phyloP scores from a whole-genome alignment of 1,140 invertebrate genomes.

The Neuroterus valhalla region DNA sequence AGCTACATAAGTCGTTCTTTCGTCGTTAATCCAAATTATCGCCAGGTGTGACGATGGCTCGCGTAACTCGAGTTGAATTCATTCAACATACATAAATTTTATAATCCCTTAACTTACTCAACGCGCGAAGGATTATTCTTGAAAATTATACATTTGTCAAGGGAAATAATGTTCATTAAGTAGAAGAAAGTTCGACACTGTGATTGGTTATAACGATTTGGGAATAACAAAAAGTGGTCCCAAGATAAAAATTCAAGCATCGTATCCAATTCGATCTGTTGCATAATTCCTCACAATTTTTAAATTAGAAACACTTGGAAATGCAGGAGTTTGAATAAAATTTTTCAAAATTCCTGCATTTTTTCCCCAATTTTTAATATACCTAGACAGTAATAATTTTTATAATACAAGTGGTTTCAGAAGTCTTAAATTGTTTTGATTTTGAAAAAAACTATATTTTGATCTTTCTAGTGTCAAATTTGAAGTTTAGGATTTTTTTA shows the following conservation, averaged over 20 bases:
- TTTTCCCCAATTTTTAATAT: neutral
- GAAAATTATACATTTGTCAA: no score
- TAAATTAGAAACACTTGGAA: neutral
- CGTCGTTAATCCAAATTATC: conserved; percentile 9
- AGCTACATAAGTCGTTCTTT: neutral
- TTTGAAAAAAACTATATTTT: no score
- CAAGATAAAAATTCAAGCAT: neutral
- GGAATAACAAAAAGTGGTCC: no score
- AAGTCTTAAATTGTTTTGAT: no score
- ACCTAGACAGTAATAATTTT: neutral
- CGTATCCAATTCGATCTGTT: neutral
- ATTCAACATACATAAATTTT: neutral
- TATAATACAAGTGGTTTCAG: no score
- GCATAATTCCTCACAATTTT: neutral
- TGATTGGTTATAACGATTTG: no score
- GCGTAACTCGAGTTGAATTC: neutral
- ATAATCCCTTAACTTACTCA: no score
- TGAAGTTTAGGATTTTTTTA: no score
- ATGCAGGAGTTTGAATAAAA: neutral
- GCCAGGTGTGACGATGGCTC: neutral
- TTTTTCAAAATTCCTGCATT: neutral
- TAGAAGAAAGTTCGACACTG: no score
- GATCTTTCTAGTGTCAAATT: no score
- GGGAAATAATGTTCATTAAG: no score
- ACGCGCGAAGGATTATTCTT: no score